Evolutionary conservation across 2,888 invertebrate genomes (phyloP).

Genomic region (Dryobota labecula): DNA sequence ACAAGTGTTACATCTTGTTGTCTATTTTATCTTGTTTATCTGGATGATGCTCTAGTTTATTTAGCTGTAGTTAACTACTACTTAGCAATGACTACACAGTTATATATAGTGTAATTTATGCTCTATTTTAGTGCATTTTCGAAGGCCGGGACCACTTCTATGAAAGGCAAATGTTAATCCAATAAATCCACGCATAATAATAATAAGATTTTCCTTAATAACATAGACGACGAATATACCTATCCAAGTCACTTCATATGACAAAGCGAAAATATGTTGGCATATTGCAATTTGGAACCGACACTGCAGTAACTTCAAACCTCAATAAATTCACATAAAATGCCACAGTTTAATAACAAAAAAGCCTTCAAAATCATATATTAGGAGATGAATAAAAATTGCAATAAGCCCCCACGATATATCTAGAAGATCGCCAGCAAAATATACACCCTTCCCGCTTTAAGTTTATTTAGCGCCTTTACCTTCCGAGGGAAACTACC

Average conservation of each 20-base stretch:
- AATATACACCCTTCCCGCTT: conserved; percentile 66
- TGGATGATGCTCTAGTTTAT: conserved; percentile 12
- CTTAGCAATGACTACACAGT: background rate
- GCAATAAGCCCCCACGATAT: conserved; percentile 66
- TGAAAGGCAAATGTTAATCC: background rate
- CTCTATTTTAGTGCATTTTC: background rate
- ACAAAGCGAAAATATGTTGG: conserved; percentile 5
- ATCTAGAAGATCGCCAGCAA: conserved; percentile 65
- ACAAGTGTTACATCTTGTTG: conserved; percentile 52
- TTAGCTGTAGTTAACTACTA: background rate
- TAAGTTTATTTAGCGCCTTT: conserved; percentile 67
- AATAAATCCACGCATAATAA: background rate
- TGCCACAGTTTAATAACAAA: conserved; percentile 54
- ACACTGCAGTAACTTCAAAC: conserved; percentile 30
- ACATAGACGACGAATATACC: background rate
- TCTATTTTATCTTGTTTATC: conserved; percentile 20
- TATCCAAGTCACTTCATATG: background rate
- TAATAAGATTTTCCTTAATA: background rate
- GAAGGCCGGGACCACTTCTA: background rate
- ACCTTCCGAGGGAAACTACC: conserved; percentile 12
- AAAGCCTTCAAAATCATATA: conserved; percentile 54
- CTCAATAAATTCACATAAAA: conserved; percentile 56
- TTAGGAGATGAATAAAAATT: conserved; percentile 64
- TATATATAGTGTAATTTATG: background rate
- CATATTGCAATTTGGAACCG: conserved; percentile 35